A percentile compares a stretch with the other conserved stretches of the same genome.
Evolutionary conservation across 1,140 invertebrate genomes (phyloP).

Genomic region (Tigriopus japonicus): DNA sequence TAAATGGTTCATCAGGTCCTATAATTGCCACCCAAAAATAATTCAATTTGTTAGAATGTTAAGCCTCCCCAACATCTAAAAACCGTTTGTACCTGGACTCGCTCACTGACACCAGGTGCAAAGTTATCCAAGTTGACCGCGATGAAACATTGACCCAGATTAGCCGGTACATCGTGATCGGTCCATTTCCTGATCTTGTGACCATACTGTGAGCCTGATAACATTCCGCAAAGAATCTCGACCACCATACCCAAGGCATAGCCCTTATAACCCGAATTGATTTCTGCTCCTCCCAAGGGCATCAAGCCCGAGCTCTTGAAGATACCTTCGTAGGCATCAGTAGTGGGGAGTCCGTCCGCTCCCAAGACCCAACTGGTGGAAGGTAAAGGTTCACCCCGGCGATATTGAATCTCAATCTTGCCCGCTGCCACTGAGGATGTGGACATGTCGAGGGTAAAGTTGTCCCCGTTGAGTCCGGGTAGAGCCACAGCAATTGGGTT

Average conservation of each 20-base stretch:
- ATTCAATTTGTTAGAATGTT: too few species aligned
- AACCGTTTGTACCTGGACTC: slow-evolving; percentile 41
- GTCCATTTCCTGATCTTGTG: neutral
- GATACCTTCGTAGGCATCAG: slow-evolving; percentile 38
- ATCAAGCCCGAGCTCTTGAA: slow-evolving; percentile 44
- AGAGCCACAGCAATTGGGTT: slow-evolving; percentile 50
- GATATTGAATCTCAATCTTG: slow-evolving; percentile 56
- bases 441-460: slow-evolving; percentile 81
- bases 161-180: slow-evolving; percentile 30
- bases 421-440: slow-evolving; percentile 67
- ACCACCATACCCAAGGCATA: slow-evolving; percentile 70
- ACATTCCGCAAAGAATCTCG: slow-evolving; percentile 56
- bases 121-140: slow-evolving; percentile 68
- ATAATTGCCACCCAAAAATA: too few species aligned
- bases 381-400: slow-evolving; percentile 51
- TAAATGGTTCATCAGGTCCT: slow-evolving; percentile 30
- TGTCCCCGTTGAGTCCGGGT: slow-evolving; percentile 52
- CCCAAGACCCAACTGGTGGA: slow-evolving; percentile 58
- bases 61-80: too few species aligned
- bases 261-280: slow-evolving; percentile 69
- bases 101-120: slow-evolving; percentile 51
- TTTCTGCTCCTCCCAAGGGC: slow-evolving; percentile 62
- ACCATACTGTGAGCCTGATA: slow-evolving; percentile 30
- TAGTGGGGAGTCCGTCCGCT: slow-evolving; percentile 42
- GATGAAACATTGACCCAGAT: slow-evolving; percentile 79